phyloP scores from a whole-genome alignment of 35 echinoderm and acorn worm genomes.

The Apostichopus parvimensis region DNA sequence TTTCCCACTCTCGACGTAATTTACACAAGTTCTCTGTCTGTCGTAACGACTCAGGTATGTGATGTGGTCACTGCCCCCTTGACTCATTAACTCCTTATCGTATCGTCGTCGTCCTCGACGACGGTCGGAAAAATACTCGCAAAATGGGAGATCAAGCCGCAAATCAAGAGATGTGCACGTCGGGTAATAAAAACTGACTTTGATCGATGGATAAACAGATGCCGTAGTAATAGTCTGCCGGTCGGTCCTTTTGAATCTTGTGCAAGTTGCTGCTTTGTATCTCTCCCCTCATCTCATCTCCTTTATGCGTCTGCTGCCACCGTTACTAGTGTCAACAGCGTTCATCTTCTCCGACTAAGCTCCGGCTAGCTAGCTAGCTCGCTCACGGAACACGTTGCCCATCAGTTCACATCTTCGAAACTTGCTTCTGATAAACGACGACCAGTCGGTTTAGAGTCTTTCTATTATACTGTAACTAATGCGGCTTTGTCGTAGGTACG shows the following conservation, averaged over 20 bases:
- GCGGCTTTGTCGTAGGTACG: no score
- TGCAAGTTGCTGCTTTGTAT: no score
- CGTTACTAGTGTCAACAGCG: background rate
- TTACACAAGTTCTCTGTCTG: no score
- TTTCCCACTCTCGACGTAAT: no score
- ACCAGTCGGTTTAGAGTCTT: no score
- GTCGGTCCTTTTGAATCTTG: no score
- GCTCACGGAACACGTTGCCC: background rate
- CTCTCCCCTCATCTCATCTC: background rate
- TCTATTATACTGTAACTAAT: no score
- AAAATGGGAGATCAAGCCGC: background rate
- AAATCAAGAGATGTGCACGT: background rate
- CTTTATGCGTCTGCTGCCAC: background rate
- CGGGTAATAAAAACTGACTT: background rate
- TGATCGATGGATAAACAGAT: background rate
- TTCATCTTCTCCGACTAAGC: background rate
- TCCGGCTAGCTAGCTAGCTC: background rate
- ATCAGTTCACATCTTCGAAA: background rate
- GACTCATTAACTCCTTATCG: background rate
- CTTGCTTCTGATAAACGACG: background rate
- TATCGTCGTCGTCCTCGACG: background rate
- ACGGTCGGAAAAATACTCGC: background rate
- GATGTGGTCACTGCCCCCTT: background rate
- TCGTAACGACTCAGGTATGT: no score
- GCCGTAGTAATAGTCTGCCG: no score